phyloP scores from a whole-genome alignment of 2,113 vertebrate species.

The Podarcis muralis region DNA sequence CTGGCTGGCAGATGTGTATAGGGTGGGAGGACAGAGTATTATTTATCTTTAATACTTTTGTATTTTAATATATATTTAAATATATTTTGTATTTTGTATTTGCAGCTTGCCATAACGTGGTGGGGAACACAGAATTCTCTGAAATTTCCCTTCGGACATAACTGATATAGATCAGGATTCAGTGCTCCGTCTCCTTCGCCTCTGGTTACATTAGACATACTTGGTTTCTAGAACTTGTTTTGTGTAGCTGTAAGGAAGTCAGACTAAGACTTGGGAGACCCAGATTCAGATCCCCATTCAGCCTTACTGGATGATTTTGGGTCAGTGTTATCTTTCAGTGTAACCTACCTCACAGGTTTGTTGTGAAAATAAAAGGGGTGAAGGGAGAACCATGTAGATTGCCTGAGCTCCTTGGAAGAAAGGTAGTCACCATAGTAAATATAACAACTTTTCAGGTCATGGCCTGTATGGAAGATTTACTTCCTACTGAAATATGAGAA shows the following conservation, averaged over 20 bases:
- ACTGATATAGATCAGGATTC: not conserved
- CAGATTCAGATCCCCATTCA: not conserved
- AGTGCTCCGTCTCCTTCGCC: not conserved
- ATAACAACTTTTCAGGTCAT: not conserved
- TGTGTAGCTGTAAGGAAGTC: not conserved
- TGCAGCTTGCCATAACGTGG: not conserved
- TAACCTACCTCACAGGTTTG: not conserved
- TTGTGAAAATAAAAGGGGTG: not conserved
- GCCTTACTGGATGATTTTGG: not conserved
- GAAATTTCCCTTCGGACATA: not conserved
- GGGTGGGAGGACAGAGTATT: no score
- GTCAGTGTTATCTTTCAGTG: not conserved
- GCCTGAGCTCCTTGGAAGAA: not conserved
- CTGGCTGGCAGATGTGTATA: not conserved
- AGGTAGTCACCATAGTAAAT: no score
- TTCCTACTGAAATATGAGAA: no score
- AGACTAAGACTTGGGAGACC: not conserved
- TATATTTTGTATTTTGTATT: no score
- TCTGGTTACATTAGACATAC: not conserved
- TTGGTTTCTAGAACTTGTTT: not conserved
- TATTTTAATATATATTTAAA: not conserved
- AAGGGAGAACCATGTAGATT: not conserved
- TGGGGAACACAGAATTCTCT: not conserved
- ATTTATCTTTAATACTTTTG: no score
- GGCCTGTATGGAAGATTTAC: not conserved